These are phyloP conservation scores for Salticus scenicus DNA, from an alignment of 2,888 invertebrate genomes.

Conservation along the genomic window DNA sequence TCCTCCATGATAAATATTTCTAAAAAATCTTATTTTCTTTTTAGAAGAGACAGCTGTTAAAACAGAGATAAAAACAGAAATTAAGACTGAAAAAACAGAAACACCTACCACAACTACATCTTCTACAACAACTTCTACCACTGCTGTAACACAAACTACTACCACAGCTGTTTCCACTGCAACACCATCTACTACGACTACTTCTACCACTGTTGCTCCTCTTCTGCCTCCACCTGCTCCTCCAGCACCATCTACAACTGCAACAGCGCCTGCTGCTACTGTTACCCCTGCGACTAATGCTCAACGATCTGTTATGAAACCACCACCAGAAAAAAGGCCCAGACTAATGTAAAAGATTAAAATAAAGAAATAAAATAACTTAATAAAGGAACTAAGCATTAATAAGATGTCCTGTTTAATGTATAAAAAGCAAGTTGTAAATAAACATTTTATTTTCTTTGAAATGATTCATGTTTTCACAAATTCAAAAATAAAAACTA, in stretches of 20 bases:
- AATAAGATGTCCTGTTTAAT: too few relatives aligned
- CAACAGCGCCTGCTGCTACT: slow-evolving; percentile 23
- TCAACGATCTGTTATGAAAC: slow-evolving; percentile 55
- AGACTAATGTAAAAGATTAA: slow-evolving; percentile 51
- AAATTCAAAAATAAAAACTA: too few relatives aligned
- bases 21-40: too few relatives aligned
- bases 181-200: slow-evolving; percentile 22
- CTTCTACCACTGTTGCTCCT: slow-evolving; percentile 20
- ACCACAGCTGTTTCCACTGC: slow-evolving; percentile 19
- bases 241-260: slow-evolving; percentile 23
- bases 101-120: slow-evolving; percentile 31
- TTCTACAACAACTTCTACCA: slow-evolving; percentile 25
- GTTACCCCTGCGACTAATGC: slow-evolving; percentile 13
- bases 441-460: too few relatives aligned
- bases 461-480: too few relatives aligned
- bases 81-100: slow-evolving; percentile 56
- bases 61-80: slow-evolving; percentile 37
- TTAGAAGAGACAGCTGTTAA: slow-evolving; percentile 44
- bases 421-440: too few relatives aligned
- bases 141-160: slow-evolving; percentile 16
- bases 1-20: too few relatives aligned
- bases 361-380: too few relatives aligned
- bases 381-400: too few relatives aligned
- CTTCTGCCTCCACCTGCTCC: slow-evolving; percentile 47
- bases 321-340: slow-evolving; percentile 69